Evolutionary conservation across 2,113 vertebrate species (phyloP), one percentile per base, ranked within the genome.

Genomic region (Ivindomyrus marchei): DNA sequence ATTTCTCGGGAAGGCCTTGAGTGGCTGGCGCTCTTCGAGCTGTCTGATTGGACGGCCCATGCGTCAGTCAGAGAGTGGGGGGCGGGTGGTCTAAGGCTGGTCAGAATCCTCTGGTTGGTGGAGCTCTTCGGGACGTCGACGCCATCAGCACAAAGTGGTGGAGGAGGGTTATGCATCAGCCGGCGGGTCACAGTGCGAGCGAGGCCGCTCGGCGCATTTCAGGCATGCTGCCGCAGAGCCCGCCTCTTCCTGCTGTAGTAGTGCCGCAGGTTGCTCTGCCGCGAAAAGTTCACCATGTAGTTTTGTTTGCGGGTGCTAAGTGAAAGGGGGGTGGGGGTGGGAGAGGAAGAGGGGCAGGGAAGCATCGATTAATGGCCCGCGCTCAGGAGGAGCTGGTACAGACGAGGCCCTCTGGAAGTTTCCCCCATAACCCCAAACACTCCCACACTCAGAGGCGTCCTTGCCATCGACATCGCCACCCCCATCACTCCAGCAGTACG

Each of bases 241-340:
- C 98, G 97, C 95, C 97, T 96, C 97, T 98, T 98, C 96, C 98
- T 97, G 96, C 95, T 99, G 97, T 98, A 99, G 97, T 98, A 98
- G 96, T 98, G 98, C 93, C 97, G 97, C 93, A 98, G 95, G 93
- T 97, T 97, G 94, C 97, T 97, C 97, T 99, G 98, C 93, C 98
- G 97, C 96, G 98, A 98, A 97, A 98, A 99, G 97, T 98, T 99
- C 98, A 99, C 98, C 98, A 99, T 99, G 96, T 99, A 99, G 97
- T 98, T 99, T 97, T 99, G 98, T 96, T 99, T 99, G 91, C 98
- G 98, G 94, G 98, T 99, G 97, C 98, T 99, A 96, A 93, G 91
- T 90, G 19, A 93, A 88, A 95, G 91, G 85, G 92, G 93, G 90
- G 83, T 84, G 90, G 90, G 87, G 21, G 47, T 17, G 66, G 46